Base-by-base conservation (phyloP, 2,888 invertebrate species). In the Caenorhabditis macrosperma region DNA sequence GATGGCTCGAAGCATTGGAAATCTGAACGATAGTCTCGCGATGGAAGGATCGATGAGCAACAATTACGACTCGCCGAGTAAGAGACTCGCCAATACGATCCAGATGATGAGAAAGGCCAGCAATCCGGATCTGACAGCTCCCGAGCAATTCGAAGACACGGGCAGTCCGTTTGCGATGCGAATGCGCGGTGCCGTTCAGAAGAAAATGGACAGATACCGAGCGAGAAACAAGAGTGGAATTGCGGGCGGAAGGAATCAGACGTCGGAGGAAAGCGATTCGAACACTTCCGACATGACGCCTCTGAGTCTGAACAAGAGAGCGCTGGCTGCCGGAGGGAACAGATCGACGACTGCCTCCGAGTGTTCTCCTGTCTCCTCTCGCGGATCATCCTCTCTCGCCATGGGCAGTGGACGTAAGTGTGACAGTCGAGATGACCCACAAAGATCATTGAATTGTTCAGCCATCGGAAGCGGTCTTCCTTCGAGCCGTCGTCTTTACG, bases 161-260 rank as follows among this genome's bases (percentile, higher is more conserved):
- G 64, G 66, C 30, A 74, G 67, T 35, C 78, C 72, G 33, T 78
- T 74, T 12, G 61, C 67, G 4, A 46, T 67, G 41, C 33, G 78
- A 54, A 74, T 82, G 64, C 61, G 84, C 30, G 84, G 86, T 63
- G 84, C 86, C 22, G 83, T 86, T 2, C 86, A 86, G 66, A 86
- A 86, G 67, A 84, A 82, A 74, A 83, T 85, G 48, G 85, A 85
- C 38, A 63, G 84, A 44, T 85, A 84, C 48, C 80, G 79, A 20
- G 80, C 82, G 9, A 61, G 77, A 33, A 83, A 83, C 48, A 68
- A 81, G 33, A 74, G 71, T 26, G 74, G 68, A 38, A 20, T 50
- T 9, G 69, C 48, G 1, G 60, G 52, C 50, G 78, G 78, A 44
- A 61, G 85, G 26, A 82, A 72, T 48, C 78, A 81, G 63, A 82